Evolutionary conservation across 2,797 vertebrate genomes (phyloP).

Genomic region (Xerus rutilus): DNA sequence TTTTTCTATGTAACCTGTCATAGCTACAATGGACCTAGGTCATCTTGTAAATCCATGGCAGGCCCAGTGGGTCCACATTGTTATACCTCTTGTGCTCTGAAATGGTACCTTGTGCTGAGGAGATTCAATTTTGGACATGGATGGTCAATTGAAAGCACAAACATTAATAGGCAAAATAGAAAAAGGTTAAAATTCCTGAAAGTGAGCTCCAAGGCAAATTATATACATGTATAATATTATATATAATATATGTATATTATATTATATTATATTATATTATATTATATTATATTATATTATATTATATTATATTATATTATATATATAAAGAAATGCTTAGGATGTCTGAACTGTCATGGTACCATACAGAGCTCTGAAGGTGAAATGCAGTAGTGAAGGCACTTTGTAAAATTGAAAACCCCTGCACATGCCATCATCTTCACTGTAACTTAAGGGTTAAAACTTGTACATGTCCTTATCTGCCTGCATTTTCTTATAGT

Average conservation of each 20-base stretch:
- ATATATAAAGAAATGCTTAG: not conserved
- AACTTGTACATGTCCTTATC: not conserved
- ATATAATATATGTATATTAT: too few species aligned
- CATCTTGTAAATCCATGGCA: not conserved
- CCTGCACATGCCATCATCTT: not conserved
- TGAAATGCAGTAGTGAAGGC: not conserved
- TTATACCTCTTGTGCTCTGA: not conserved
- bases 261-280: too few species aligned
- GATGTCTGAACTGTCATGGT: not conserved
- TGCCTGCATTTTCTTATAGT: not conserved
- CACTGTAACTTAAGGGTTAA: not conserved
- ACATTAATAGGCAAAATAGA: not conserved
- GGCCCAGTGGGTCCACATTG: not conserved
- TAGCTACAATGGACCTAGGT: not conserved
- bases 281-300: too few species aligned
- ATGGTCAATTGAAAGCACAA: not conserved
- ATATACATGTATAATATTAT: too few species aligned
- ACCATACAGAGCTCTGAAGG: not conserved
- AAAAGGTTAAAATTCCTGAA: not conserved
- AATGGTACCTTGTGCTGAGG: not conserved
- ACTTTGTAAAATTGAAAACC: not conserved
- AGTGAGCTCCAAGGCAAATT: not conserved
- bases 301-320: too few species aligned
- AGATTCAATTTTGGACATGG: constrained; percentile 22
- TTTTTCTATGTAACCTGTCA: not conserved